Evolutionary conservation across 2,888 invertebrate species (phyloP).

Genomic region (Melanostoma scalare): DNA sequence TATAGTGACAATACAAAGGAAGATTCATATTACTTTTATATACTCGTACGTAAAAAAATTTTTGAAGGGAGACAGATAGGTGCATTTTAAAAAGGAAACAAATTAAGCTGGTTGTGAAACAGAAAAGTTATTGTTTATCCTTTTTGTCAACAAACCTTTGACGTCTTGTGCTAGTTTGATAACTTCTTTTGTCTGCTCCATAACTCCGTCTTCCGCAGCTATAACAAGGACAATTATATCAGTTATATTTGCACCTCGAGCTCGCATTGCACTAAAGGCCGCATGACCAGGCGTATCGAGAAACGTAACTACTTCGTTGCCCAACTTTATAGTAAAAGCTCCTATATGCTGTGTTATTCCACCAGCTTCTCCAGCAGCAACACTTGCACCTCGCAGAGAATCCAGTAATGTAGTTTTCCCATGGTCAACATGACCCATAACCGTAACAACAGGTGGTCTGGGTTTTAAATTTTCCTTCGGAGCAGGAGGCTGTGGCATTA

Average conservation of each 20-base stretch:
- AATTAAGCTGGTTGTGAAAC: too few relatives aligned
- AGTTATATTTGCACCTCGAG: conserved; percentile 95
- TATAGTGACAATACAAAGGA: too few relatives aligned
- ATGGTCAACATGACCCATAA: conserved; percentile 99
- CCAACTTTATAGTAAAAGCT: conserved; percentile 92
- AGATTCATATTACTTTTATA: too few relatives aligned
- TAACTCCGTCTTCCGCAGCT: conserved; percentile 99
- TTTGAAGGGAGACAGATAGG: too few relatives aligned
- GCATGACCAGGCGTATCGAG: conserved; percentile 99
- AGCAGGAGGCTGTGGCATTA: conserved; percentile 86
- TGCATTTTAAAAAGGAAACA: too few relatives aligned
- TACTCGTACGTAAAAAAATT: too few relatives aligned
- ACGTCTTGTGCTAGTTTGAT: conserved; percentile 92
- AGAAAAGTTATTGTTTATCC: neutral
- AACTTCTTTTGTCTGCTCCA: conserved; percentile 98
- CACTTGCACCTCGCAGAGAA: conserved; percentile 90
- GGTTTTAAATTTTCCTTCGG: conserved; percentile 85
- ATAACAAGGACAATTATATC: conserved; percentile 98
- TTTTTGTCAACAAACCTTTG: conserved; percentile 82
- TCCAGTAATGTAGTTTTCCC: conserved; percentile 99
- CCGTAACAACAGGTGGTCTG: conserved; percentile 96
- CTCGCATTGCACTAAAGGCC: conserved; percentile 96
- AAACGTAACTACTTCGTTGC: conserved; percentile 93
- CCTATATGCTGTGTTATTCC: conserved; percentile 99
- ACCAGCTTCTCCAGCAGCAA: conserved; percentile 96